phyloP scores from a whole-genome alignment of 1,140 invertebrate genomes.

The Holcopasites calliopsidis region DNA sequence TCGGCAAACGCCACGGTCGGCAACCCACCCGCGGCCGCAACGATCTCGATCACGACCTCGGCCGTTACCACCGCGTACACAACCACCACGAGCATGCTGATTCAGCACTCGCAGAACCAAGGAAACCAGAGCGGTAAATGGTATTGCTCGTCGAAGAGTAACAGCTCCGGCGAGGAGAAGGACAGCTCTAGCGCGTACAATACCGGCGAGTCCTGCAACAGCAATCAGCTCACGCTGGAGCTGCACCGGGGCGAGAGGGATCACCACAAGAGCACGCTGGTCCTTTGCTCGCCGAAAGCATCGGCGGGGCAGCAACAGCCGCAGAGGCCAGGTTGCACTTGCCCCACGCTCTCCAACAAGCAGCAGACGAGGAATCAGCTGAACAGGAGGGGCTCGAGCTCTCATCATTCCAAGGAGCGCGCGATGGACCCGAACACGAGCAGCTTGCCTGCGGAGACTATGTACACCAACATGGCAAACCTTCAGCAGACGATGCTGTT shows the following conservation, averaged over 20 bases:
- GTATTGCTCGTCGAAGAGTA: conserved; percentile 79
- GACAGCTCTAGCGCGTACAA: conserved; percentile 89
- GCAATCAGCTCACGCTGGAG: conserved; percentile 84
- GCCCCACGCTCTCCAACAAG: conserved; percentile 56
- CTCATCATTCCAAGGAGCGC: conserved; percentile 62
- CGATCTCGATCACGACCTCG: not conserved
- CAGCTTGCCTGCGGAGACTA: conserved; percentile 79
- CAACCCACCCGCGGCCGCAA: not conserved
- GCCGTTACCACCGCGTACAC: not conserved
- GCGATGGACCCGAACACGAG: conserved; percentile 27
- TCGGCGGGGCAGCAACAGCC: conserved; percentile 21
- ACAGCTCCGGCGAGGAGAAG: conserved; percentile 81
- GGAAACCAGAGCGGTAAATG: conserved; percentile 63
- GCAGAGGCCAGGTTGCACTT: conserved; percentile 60
- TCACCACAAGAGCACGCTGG: conserved; percentile 78
- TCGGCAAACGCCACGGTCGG: too few relatives aligned
- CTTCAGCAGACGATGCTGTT: conserved; percentile 86
- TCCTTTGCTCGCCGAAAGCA: conserved; percentile 74
- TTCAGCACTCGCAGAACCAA: conserved; percentile 14
- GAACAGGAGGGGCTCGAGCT: conserved; percentile 59
- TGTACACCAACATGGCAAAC: conserved; percentile 88
- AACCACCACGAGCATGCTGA: not conserved
- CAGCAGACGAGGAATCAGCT: conserved; percentile 65
- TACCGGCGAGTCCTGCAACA: conserved; percentile 87
- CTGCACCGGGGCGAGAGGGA: conserved; percentile 78